phyloP scores from a whole-genome alignment of 1,140 invertebrate species.

The Trachymyrmex cornetzi region DNA sequence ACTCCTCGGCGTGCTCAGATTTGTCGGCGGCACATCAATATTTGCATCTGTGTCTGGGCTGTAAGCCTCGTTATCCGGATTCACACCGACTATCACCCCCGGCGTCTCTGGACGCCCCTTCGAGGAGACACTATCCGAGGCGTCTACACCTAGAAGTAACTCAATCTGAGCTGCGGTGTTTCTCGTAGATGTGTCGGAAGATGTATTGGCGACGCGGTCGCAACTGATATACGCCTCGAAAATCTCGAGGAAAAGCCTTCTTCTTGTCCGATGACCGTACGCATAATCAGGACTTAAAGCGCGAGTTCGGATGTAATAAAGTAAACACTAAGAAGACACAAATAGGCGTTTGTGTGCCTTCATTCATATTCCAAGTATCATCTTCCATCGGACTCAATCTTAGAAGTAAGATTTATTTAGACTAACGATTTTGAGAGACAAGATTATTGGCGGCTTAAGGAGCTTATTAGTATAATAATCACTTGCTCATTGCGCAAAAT shows the following conservation, averaged over 20 bases:
- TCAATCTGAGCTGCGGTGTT: constrained; percentile 83
- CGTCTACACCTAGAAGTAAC: constrained; percentile 86
- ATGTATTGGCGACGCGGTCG: constrained; percentile 5
- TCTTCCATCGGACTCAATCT: neutral
- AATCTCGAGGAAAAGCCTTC: neutral
- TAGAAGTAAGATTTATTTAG: constrained; percentile 7
- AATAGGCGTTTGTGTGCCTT: neutral
- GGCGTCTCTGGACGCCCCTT: constrained; percentile 77
- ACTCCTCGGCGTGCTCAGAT: constrained; percentile 83
- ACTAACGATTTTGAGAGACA: constrained; percentile 15
- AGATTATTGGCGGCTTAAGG: neutral
- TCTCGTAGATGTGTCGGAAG: constrained; percentile 24
- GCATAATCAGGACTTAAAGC: constrained; percentile 47
- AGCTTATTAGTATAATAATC: neutral
- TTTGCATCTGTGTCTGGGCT: constrained; percentile 78
- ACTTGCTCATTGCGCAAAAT: neutral
- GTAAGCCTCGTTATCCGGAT: constrained; percentile 78
- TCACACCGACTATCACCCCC: constrained; percentile 77
- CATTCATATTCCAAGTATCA: neutral
- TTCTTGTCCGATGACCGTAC: constrained; percentile 2
- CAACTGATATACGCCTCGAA: neutral
- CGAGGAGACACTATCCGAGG: constrained; percentile 82
- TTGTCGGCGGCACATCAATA: constrained; percentile 78
- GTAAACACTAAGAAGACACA: neutral
- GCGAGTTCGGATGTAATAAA: constrained; percentile 1